These are phyloP conservation scores for Bembecia ichneumoniformis DNA, from an alignment of 2,888 invertebrate species.

Conservation along the genomic window DNA sequence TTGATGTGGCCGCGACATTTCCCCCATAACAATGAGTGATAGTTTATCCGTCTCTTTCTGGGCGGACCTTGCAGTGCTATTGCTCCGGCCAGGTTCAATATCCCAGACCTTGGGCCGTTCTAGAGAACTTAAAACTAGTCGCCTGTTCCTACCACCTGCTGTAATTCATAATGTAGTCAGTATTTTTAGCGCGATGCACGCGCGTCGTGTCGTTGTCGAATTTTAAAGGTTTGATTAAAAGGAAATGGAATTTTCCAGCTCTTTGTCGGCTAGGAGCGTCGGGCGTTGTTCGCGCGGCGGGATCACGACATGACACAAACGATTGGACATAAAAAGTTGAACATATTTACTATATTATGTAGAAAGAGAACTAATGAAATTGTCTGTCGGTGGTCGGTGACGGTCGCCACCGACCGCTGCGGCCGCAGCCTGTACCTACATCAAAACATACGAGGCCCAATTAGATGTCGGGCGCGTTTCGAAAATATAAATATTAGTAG, in stretches of 20 bases:
- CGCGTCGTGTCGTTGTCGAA: constrained; percentile 12
- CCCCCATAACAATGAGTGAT: constrained; percentile 67
- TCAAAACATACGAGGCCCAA: constrained; percentile 59
- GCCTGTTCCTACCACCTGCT: constrained; percentile 50
- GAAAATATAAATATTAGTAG: constrained; percentile 74
- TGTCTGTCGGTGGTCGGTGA: constrained; percentile 45
- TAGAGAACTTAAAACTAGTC: constrained; percentile 61
- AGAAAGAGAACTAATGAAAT: constrained; percentile 68
- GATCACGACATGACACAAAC: constrained; percentile 56
- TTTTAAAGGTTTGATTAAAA: constrained; percentile 15
- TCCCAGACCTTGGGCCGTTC: constrained; percentile 68
- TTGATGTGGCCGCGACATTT: constrained; percentile 59
- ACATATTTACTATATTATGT: constrained; percentile 54
- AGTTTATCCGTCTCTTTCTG: constrained; percentile 63
- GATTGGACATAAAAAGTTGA: constrained; percentile 44
- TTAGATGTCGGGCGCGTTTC: constrained; percentile 69
- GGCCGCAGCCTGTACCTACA: constrained; percentile 34
- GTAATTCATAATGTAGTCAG: constrained; percentile 44
- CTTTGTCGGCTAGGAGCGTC: constrained; percentile 37
- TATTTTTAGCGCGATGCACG: constrained; percentile 46
- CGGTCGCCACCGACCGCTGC: constrained; percentile 32
- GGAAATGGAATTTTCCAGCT: constrained; percentile 41
- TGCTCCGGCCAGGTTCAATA: constrained; percentile 67
- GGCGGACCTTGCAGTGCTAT: constrained; percentile 57
- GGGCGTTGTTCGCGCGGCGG: constrained; percentile 12